Evolutionary conservation across 2,888 invertebrate species (phyloP).

Genomic region (Hetaerina titia): DNA sequence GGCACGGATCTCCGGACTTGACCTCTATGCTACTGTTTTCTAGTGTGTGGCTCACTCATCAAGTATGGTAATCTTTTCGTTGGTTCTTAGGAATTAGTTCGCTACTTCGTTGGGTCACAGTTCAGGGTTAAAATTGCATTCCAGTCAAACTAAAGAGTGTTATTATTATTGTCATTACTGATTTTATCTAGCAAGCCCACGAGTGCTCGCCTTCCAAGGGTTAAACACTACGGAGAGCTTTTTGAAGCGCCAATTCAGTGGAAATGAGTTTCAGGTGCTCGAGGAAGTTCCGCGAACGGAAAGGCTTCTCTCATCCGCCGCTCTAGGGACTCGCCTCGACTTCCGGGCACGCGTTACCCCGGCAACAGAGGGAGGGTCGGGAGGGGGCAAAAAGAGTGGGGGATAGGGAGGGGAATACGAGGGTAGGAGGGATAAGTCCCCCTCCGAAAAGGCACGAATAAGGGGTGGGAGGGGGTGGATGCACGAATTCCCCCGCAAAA

Average conservation of each 20-base stretch:
- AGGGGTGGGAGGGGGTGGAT: neutral
- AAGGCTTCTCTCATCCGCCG: neutral
- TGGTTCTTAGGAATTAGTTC: too few species aligned
- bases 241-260: neutral
- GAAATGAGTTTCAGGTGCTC: neutral
- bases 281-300: neutral
- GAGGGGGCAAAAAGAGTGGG: too few species aligned
- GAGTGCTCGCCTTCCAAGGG: neutral
- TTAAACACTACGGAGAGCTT: neutral
- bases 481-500: neutral
- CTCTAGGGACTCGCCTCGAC: neutral
- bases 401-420: neutral
- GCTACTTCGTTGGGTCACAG: neutral
- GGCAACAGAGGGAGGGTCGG: neutral
- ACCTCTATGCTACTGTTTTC: too few species aligned
- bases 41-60: too few species aligned
- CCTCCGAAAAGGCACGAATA: neutral
- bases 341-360: slow-evolving; percentile 25
- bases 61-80: too few species aligned
- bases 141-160: neutral
- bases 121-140: neutral
- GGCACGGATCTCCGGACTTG: too few species aligned
- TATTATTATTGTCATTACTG: neutral
- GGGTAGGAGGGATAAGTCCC: neutral
- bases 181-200: neutral